A percentile compares a stretch with the other conserved stretches of the same genome.
Conservation (phyloP, 2,888 invertebrate genomes). For the Trypoxylon attenuatum region DNA sequence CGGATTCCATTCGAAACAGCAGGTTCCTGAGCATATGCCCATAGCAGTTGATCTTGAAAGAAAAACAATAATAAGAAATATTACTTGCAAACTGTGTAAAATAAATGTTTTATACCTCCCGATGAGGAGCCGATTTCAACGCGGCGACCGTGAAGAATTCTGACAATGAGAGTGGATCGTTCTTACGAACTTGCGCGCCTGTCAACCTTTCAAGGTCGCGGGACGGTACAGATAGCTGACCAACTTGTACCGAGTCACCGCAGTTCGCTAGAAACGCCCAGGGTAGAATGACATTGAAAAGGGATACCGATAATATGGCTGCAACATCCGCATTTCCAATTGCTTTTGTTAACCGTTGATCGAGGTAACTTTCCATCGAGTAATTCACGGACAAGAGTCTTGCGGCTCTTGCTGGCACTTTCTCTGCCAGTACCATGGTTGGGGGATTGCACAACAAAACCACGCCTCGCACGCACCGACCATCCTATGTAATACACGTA, state of each 20-base stretch:
- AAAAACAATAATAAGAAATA: not conserved
- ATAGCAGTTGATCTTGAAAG: no score
- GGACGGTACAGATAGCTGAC: not conserved
- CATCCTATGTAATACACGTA: conserved; percentile 35
- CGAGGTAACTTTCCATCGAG: conserved; percentile 16
- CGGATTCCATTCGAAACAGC: not conserved
- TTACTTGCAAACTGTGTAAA: not conserved
- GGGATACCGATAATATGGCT: not conserved
- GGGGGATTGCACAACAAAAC: conserved; percentile 44
- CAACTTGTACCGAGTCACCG: not conserved
- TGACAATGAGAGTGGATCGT: not conserved
- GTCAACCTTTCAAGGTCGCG: not conserved
- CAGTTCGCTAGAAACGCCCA: not conserved
- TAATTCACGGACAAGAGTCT: conserved; percentile 36
- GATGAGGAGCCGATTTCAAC: no score
- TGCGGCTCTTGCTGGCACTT: conserved; percentile 34
- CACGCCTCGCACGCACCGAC: conserved; percentile 38
- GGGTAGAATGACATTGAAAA: not conserved
- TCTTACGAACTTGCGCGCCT: not conserved
- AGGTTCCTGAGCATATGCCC: no score
- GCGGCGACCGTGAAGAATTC: not conserved
- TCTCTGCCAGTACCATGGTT: conserved; percentile 38
- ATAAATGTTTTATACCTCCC: no score
- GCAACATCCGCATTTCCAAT: conserved; percentile 2
- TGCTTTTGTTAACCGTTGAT: conserved; percentile 20